A percentile compares a stretch with the other conserved stretches of the same genome.
Conservation (phyloP, 2,113 vertebrate species). For the Mastomys coucha region DNA sequence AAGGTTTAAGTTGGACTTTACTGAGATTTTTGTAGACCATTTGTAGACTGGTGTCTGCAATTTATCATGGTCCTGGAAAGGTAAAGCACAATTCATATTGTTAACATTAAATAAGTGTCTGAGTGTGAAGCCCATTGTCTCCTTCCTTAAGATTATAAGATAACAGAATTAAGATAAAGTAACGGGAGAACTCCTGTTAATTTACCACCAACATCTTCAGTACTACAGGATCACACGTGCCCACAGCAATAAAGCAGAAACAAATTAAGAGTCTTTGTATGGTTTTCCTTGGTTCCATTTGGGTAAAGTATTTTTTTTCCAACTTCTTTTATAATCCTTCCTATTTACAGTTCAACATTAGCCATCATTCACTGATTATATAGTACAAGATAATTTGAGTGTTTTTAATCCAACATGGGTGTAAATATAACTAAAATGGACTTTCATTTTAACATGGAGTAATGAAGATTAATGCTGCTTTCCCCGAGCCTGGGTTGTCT, state of each 20-base stretch:
- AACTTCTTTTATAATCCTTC: slow-evolving; percentile 24
- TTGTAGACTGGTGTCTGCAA: neutral
- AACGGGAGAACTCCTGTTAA: neutral
- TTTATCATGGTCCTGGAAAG: slow-evolving; percentile 11
- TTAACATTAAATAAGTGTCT: slow-evolving; percentile 1
- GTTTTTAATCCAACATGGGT: neutral
- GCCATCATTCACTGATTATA: neutral
- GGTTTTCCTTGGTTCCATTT: neutral
- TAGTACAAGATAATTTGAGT: slow-evolving; percentile 15
- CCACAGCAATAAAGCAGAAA: neutral
- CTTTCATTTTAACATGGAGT: slow-evolving; percentile 51
- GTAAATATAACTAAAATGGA: slow-evolving; percentile 35
- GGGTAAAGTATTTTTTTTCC: neutral
- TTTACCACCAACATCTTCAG: neutral
- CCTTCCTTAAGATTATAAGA: slow-evolving; percentile 11
- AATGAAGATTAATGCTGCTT: slow-evolving; percentile 36
- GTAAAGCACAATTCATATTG: slow-evolving; percentile 5
- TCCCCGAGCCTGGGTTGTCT: neutral
- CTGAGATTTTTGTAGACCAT: neutral
- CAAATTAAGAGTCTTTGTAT: neutral
- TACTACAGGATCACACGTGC: neutral
- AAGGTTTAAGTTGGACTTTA: slow-evolving; percentile 29
- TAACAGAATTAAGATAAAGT: slow-evolving; percentile 5
- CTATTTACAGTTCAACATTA: neutral
- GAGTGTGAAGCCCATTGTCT: neutral